Evolutionary conservation across 2,888 invertebrate genomes (phyloP), one percentile per base, ranked within the genome.

Genomic region (Notodonta dromedarius): DNA sequence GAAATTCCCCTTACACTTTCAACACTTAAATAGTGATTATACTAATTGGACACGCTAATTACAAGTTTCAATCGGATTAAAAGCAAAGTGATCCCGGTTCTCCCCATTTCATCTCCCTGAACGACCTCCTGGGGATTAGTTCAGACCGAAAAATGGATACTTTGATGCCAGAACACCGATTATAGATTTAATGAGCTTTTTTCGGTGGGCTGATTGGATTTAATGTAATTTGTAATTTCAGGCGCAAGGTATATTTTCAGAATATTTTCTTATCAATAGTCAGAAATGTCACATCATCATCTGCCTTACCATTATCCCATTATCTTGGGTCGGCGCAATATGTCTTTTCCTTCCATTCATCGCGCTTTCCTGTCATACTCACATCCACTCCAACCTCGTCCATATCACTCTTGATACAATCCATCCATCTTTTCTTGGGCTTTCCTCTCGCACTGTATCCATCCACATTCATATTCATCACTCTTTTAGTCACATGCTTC

Each of bases 31-130:
- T 46, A 73, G 75, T 84, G 84, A 86, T 88, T 85, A 80, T 77
- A 70, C 77, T 86, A 87, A 87, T 85, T 85, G 80, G 63, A 69
- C 77, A 62, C 57, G 62, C 73, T 85, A 83, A 86, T 87, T 85
- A 82, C 67, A 70, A 73, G 70, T 74, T 78, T 70, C 70, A 76
- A 79, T 80, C 69, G 70, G 72, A 80, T 78, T 79, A 77, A 67
- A 79, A 72, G 59, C 73, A 76, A 73, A 77, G 72, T 77, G 76
- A 73, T 74, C 70, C 62, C 74, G 71, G 66, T 59, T 59, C 61
- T 71, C 65, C 66, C 72, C 67, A 72, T 73, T 73, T 65, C 73
- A 73, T 71, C 67, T 71, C 24, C 24, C 67, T 59, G 52, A 24
- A 50, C 32, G 32, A 52, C 52, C 32, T 52, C 13, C 52, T 32